A percentile compares a stretch with the other conserved stretches of the same genome.
phyloP scores from a whole-genome alignment of 2,797 vertebrate genomes.

The Typhlichthys subterraneus region DNA sequence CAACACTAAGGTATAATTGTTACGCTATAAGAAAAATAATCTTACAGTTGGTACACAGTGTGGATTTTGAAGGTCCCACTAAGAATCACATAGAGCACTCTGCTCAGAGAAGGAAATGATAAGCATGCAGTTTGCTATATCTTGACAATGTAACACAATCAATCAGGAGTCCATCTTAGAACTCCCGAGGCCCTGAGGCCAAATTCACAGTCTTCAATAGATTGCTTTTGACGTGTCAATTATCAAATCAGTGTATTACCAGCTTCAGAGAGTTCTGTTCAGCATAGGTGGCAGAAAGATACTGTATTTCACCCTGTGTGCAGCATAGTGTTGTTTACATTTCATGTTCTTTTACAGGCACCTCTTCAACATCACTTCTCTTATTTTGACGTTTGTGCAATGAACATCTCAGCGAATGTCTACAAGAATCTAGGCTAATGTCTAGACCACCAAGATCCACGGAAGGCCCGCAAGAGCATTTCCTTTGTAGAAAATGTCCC shows the following conservation, averaged over 20 bases:
- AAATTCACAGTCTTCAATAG: constrained; percentile 42
- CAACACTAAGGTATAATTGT: constrained; percentile 74
- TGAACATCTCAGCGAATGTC: constrained; percentile 36
- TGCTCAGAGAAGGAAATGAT: constrained; percentile 66
- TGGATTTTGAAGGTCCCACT: constrained; percentile 74
- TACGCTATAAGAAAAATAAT: constrained; percentile 68
- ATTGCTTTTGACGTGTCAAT: constrained; percentile 37
- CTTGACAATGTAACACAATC: constrained; percentile 49
- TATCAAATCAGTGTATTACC: constrained; percentile 57
- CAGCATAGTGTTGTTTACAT: constrained; percentile 32
- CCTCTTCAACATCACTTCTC: constrained; percentile 16
- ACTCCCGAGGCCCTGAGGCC: constrained; percentile 41
- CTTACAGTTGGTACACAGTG: constrained; percentile 68
- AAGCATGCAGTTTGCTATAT: constrained; percentile 69
- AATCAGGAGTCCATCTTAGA: constrained; percentile 38
- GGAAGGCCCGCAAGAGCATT: constrained; percentile 66
- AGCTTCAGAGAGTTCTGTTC: constrained; percentile 53
- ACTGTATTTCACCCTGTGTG: constrained; percentile 45
- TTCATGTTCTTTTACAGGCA: constrained; percentile 46
- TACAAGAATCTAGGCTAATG: constrained; percentile 57
- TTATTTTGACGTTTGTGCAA: constrained; percentile 40
- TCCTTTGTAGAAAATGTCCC: constrained; percentile 69
- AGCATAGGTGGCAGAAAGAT: constrained; percentile 34
- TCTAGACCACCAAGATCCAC: constrained; percentile 70
- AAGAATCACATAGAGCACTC: constrained; percentile 68